phyloP scores from a whole-genome alignment of 2,888 invertebrate genomes.

The Cantharis rufa region DNA sequence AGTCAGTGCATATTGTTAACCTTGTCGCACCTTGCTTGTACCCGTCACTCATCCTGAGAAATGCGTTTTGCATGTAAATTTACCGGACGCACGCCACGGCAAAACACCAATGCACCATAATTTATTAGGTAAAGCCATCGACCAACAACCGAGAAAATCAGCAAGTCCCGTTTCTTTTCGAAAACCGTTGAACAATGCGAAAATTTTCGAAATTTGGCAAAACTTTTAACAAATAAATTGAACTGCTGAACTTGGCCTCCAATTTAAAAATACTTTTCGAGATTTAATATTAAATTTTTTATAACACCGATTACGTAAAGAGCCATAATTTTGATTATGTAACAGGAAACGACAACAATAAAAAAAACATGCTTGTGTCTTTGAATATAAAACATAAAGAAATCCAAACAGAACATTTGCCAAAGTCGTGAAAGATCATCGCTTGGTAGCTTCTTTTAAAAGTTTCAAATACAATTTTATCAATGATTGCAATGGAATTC shows the following conservation, averaged over 20 bases:
- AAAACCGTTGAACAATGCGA: neutral
- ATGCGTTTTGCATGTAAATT: conserved; percentile 33
- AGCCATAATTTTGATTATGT: neutral
- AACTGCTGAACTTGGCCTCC: neutral
- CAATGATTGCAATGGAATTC: neutral
- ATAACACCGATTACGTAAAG: neutral
- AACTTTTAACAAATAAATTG: neutral
- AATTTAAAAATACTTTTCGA: neutral
- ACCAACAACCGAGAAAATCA: neutral
- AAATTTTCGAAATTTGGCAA: neutral
- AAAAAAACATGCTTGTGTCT: neutral
- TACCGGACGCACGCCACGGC: conserved; percentile 22
- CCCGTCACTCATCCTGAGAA: conserved; percentile 29
- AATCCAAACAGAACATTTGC: neutral
- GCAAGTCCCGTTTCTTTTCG: neutral
- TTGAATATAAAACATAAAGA: neutral
- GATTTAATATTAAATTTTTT: neutral
- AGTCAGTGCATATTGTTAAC: conserved; percentile 32
- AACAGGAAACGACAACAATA: neutral
- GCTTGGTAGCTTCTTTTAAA: neutral
- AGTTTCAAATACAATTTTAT: neutral
- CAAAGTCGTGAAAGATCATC: neutral
- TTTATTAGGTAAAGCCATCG: conserved; percentile 11
- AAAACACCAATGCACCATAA: conserved; percentile 9
- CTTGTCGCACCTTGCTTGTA: conserved; percentile 34